phyloP scores from a whole-genome alignment of 2,797 vertebrate species.

The Centroberyx gerrardi region DNA sequence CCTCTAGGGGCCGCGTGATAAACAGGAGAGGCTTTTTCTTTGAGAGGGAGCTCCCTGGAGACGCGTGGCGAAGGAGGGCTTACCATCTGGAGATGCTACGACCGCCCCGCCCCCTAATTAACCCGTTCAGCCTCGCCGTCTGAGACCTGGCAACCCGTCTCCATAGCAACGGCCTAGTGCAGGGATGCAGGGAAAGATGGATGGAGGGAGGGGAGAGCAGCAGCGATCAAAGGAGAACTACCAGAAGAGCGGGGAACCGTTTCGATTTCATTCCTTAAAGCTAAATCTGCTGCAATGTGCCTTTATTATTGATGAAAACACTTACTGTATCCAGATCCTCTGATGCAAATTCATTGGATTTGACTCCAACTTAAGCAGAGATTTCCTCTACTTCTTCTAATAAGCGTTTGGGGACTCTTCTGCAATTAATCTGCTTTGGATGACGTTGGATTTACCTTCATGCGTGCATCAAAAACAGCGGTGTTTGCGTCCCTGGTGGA shows the following conservation, averaged over 20 bases:
- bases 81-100: conserved; percentile 68
- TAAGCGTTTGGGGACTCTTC: neutral
- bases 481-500: neutral
- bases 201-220: conserved; percentile 11
- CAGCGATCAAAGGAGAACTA: conserved; percentile 32
- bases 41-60: conserved; percentile 61
- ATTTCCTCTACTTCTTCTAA: neutral
- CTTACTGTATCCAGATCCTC: neutral
- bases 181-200: conserved; percentile 48
- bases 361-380: too few relatives aligned
- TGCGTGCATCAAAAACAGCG: neutral
- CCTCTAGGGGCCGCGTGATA: conserved; percentile 51
- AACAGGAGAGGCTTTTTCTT: conserved; percentile 62
- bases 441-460: neutral
- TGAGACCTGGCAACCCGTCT: conserved; percentile 71
- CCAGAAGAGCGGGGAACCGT: conserved; percentile 6
- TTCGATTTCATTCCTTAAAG: conserved; percentile 14
- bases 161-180: conserved; percentile 73
- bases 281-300: conserved; percentile 23
- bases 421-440: neutral
- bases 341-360: too few relatives aligned
- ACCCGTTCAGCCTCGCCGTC: conserved; percentile 64
- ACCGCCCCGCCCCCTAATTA: conserved; percentile 68
- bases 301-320: neutral
- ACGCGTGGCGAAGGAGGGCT: conserved; percentile 45